Conservation (phyloP, 1,140 invertebrate genomes). For the Papilio polytes region DNA sequence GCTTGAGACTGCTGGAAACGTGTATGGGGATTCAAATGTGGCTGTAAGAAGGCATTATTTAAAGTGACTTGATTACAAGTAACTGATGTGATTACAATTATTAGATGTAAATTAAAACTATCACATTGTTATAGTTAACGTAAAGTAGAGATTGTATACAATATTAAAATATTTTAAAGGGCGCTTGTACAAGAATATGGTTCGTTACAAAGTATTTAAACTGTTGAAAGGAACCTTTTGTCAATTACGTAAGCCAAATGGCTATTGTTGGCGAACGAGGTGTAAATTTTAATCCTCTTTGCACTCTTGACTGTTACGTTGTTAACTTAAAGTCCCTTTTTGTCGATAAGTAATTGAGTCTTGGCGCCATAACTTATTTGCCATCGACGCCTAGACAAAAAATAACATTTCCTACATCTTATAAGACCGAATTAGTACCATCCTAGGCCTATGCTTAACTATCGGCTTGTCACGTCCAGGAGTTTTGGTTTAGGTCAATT, state of each 20-base stretch:
- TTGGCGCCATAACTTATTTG: conserved; percentile 43
- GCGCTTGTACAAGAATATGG: not conserved
- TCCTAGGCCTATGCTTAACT: no score
- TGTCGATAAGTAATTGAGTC: conserved; percentile 47
- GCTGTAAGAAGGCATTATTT: not conserved
- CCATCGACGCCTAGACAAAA: not conserved
- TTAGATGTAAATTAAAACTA: no score
- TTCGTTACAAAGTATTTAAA: not conserved
- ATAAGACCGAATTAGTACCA: not conserved
- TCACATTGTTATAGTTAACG: not conserved
- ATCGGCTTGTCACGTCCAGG: no score
- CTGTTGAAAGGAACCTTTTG: conserved; percentile 11
- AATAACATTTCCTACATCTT: no score
- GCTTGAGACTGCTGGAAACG: not conserved
- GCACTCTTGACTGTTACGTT: conserved; percentile 47
- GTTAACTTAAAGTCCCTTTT: conserved; percentile 48
- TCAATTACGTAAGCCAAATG: conserved; percentile 31
- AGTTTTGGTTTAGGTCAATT: not conserved
- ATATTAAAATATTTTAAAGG: conserved; percentile 10
- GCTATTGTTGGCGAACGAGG: conserved; percentile 46
- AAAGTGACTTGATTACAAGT: not conserved
- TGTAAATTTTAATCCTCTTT: conserved; percentile 65
- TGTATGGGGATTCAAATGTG: not conserved
- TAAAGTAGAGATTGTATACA: not conserved
- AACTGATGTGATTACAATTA: not conserved